Evolutionary conservation across 2,113 vertebrate species (phyloP).

Genomic region (Panurus biarmicus): DNA sequence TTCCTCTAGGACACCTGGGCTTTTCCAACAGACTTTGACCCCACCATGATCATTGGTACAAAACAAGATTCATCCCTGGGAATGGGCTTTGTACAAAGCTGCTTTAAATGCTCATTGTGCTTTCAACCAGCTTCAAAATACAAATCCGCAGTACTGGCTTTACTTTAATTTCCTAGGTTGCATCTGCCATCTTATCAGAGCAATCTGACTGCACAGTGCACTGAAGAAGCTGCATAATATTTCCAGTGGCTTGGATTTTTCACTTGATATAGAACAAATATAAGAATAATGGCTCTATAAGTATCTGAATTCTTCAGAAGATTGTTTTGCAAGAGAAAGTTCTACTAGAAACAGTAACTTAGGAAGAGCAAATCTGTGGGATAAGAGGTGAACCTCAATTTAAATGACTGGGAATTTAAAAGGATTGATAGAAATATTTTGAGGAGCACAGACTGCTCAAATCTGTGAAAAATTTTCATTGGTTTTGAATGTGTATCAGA

Average conservation of each 20-base stretch:
- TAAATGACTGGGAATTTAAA: neutral
- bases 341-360: neutral
- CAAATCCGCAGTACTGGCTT: constrained; percentile 26
- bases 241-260: constrained; percentile 4
- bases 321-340: neutral
- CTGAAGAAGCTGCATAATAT: neutral
- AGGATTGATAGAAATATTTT: neutral
- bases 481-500: neutral
- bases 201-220: neutral
- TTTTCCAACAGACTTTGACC: neutral
- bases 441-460: neutral
- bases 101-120: neutral
- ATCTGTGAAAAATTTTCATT: neutral
- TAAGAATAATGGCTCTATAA: neutral
- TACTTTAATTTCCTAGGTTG: constrained; percentile 50
- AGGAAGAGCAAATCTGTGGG: neutral
- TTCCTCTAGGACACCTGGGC: neutral
- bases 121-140: constrained; percentile 35
- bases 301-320: neutral
- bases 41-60: neutral
- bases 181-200: constrained; percentile 45
- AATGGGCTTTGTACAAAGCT: constrained; percentile 6
- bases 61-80: neutral
- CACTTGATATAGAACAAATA: neutral
- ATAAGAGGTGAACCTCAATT: neutral